These are phyloP conservation scores for Tribolium castaneum DNA, from an alignment of 1,140 invertebrate genomes.

Conservation along the genomic window DNA sequence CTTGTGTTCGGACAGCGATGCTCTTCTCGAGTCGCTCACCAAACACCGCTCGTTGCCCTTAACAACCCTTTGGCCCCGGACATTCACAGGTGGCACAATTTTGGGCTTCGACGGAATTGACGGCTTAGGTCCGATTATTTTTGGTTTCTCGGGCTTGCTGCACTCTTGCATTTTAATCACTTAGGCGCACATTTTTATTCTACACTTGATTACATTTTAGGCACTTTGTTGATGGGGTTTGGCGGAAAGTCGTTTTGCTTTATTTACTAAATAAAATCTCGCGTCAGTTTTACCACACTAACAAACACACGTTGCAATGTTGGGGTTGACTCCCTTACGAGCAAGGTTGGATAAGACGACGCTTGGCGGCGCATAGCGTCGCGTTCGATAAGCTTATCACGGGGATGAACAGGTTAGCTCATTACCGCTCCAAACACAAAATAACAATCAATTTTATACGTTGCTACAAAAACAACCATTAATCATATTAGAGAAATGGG, in stretches of 20 bases:
- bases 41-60: constrained; percentile 2
- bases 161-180: constrained; percentile 54
- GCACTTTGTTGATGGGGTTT: constrained; percentile 11
- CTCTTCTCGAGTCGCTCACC: constrained; percentile 20
- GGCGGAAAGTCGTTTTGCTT: neutral
- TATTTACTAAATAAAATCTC: constrained; percentile 39
- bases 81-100: constrained; percentile 60
- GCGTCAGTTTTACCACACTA: constrained; percentile 53
- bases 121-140: constrained; percentile 61
- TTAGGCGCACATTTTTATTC: constrained; percentile 24
- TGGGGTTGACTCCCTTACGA: constrained; percentile 62
- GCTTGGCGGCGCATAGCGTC: constrained; percentile 60
- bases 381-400: constrained; percentile 57
- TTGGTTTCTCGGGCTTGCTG: constrained; percentile 56
- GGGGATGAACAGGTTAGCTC: constrained; percentile 39
- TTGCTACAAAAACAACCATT: neutral
- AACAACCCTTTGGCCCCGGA: constrained; percentile 43
- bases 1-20: constrained; percentile 24
- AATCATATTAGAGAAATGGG: too few relatives aligned
- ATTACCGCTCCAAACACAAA: neutral
- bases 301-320: constrained; percentile 59
- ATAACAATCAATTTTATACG: neutral
- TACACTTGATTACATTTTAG: neutral
- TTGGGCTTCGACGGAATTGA: constrained; percentile 61
- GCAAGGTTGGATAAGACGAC: constrained; percentile 53